phyloP scores from a whole-genome alignment of 2,888 invertebrate species.

The Orthosia cruda region DNA sequence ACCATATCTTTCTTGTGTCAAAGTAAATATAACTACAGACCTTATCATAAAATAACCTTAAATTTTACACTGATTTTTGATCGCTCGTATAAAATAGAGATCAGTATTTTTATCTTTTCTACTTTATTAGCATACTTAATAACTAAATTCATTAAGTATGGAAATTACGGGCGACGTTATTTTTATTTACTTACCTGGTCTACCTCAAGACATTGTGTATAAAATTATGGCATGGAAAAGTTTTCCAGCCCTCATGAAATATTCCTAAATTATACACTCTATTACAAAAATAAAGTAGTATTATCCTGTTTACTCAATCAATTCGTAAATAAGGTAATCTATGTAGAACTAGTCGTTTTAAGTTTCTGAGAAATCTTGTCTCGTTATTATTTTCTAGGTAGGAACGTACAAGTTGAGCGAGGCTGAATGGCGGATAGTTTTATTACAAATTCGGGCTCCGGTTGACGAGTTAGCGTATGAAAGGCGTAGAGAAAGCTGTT shows the following conservation, averaged over 20 bases:
- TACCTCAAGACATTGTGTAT: not conserved
- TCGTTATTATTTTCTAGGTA: slow-evolving; percentile 23
- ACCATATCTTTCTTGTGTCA: slow-evolving; percentile 57
- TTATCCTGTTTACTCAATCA: slow-evolving; percentile 18
- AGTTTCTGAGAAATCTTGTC: slow-evolving; percentile 5
- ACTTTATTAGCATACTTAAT: slow-evolving; percentile 3
- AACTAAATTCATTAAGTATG: not conserved
- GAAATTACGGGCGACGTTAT: not conserved
- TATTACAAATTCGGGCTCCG: slow-evolving; percentile 51
- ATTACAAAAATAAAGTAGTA: not conserved
- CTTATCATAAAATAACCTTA: slow-evolving; percentile 54
- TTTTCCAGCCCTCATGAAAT: not conserved
- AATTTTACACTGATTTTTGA: slow-evolving; percentile 59
- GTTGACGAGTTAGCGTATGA: slow-evolving; percentile 61
- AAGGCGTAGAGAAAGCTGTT: slow-evolving; percentile 41
- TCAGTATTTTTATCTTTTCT: slow-evolving; percentile 25
- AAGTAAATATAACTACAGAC: slow-evolving; percentile 43
- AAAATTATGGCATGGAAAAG: slow-evolving; percentile 1
- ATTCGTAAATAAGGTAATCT: not conserved
- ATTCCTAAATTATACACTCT: not conserved
- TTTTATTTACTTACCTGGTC: slow-evolving; percentile 6
- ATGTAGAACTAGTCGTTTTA: slow-evolving; percentile 13
- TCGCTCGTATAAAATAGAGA: slow-evolving; percentile 28
- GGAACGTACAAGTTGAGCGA: slow-evolving; percentile 19
- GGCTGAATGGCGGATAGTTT: slow-evolving; percentile 46